Base-by-base conservation (phyloP, 2,797 vertebrate genomes). In the Aphelocoma californica region DNA sequence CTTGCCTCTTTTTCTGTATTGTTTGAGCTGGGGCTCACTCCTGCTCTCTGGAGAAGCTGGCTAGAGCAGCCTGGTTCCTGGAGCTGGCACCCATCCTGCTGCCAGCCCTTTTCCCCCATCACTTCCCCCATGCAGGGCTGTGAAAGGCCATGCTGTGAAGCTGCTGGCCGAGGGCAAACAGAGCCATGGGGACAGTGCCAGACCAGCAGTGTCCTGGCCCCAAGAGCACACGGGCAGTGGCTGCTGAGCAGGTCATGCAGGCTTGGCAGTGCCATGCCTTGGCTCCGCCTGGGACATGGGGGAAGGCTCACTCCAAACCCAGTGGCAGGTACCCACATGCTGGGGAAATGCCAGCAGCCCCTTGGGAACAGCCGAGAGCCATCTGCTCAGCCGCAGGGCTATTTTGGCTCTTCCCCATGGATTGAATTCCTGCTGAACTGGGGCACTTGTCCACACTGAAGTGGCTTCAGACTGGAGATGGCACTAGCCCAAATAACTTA, bases 301-400 rank as follows among this genome's bases (percentile, higher is more conserved):
- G 36, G 29, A 71, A 70, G 24, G 51, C 74, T 92, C 8, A 0
- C 47, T 93, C 89, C 3, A 4, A 89, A 38, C 29, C 14, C 36
- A 12, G 44, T 36, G 66, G 90, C 86, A 90, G 78, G 86, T 5
- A 10, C 44, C 75, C 14, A 9, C 14, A 0, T 40, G 40, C 86
- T 95, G 92, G 71, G 88, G 38, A 44, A 53, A 85, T 89, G 83
- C 93, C 88, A 92, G 81, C 71, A 60, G 71, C 78, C 71, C 72
- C 64, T 3, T 44, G n/a, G 51, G 70, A 64, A 88, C 34, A 64
- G 81, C 86, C 74, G 48, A 51, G 54, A 78, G 54, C 88, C 0
- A 0, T 67, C 84, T 95, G 92, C 81, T 88, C 6, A 0, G 81
- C 81, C 58, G 44, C 50, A 23, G 77, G 44, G 20, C 70, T 81